A percentile compares a stretch with the other conserved stretches of the same genome.
Evolutionary conservation across 2,113 vertebrate species (phyloP).

Genomic region (Alexandromys fortis): DNA sequence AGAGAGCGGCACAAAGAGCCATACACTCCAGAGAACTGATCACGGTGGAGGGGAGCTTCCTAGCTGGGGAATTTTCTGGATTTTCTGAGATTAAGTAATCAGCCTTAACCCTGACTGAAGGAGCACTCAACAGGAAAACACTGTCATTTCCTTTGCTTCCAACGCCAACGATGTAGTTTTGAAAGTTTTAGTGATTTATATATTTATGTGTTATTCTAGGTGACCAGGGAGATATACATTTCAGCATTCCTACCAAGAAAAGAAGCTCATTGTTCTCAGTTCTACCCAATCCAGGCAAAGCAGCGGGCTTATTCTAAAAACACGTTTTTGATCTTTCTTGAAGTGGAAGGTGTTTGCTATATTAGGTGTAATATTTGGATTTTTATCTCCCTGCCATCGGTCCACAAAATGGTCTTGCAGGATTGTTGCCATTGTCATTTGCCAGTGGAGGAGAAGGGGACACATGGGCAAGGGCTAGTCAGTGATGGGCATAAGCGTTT

Average conservation of each 20-base stretch:
- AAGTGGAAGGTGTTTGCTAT: conserved; percentile 31
- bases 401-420: background rate
- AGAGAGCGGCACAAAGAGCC: background rate
- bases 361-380: background rate
- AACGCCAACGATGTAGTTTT: conserved; percentile 52
- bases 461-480: background rate
- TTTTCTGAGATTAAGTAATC: conserved; percentile 71
- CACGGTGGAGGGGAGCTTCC: conserved; percentile 60
- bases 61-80: conserved; percentile 77
- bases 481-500: background rate
- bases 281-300: conserved; percentile 60
- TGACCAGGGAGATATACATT: conserved; percentile 62
- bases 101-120: conserved; percentile 54
- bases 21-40: conserved; percentile 29
- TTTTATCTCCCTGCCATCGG: background rate
- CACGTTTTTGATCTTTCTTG: conserved; percentile 20
- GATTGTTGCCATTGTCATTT: background rate
- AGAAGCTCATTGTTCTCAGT: conserved; percentile 46
- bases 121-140: conserved; percentile 65
- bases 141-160: conserved; percentile 75
- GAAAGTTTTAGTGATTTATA: conserved; percentile 72
- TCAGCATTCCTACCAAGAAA: conserved; percentile 58
- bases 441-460: background rate
- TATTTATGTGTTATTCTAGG: conserved; percentile 61
- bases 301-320: conserved; percentile 24